Evolutionary conservation across 2,888 invertebrate genomes (phyloP), one percentile per base, ranked within the genome.

Genomic region (Poecilus cupreus): DNA sequence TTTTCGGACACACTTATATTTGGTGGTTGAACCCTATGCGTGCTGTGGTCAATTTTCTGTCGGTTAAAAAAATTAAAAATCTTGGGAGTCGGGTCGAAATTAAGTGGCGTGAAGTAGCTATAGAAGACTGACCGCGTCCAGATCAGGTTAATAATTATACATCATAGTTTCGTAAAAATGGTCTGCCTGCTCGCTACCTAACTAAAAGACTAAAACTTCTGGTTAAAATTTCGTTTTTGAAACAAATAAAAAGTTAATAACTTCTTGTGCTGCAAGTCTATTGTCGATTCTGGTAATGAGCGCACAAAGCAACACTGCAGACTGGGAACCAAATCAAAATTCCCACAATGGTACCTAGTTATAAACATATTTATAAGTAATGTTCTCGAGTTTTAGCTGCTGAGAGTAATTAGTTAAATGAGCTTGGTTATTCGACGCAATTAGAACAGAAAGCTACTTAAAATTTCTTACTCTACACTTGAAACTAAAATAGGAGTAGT

Each of bases 331-430:
- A 10, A 46, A 46, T n/a, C 46, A 60, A 68, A 78, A 24, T 78
- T 78, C 78, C 78, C 78, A 78, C 78, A 68, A 37, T 37, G 37
- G 60, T 77, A 46, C 16, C 46, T 60, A 64, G 43, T 60, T 78
- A 64, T 78, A 78, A 78, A 39, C 46, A 78, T 77, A 77, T 60
- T 68, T 75, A 54, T 54, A 54, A 54, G 37, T 75, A 75, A 75
- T 75, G 51, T 75, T 75, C 54, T 75, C 54, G 74, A 64, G 43
- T 39, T 72, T 72, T 24, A 72, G 16, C 22, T 24, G 20, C 6
- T 13, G 11, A 3, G 13, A 11, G 74, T 26, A 74, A 74, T 74
- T 74, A 51, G 51, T 46, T 26, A 74, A 74, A 74, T 74, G 46
- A 74, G 39, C 49, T 18, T 51, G 26, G 20, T 18, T 74, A 72